Conservation (phyloP, 1,140 invertebrate genomes). For the Anoplolepis gracilipes region DNA sequence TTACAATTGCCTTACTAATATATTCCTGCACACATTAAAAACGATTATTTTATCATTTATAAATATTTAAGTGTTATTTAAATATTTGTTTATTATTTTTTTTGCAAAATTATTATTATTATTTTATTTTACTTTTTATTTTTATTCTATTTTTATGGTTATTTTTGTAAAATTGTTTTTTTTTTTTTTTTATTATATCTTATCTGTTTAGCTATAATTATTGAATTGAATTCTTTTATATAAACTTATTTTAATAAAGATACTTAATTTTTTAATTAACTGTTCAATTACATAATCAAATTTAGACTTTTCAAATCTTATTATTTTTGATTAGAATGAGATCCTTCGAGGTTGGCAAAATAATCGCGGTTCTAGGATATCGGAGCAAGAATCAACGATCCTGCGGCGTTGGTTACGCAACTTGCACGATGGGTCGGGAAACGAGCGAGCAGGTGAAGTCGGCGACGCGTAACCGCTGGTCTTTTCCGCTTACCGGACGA, state of each 20-base stretch:
- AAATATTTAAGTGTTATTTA: not conserved
- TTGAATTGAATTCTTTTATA: not conserved
- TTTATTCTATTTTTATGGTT: not conserved
- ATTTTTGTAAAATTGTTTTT: not conserved
- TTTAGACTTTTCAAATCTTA: not conserved
- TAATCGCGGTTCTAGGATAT: slow-evolving; percentile 1
- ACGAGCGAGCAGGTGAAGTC: slow-evolving; percentile 28
- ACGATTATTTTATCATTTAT: not conserved
- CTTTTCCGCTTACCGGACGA: slow-evolving; percentile 50
- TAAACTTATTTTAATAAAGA: not conserved
- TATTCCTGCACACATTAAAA: not conserved
- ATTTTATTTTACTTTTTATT: too few relatives aligned
- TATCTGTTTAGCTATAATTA: not conserved
- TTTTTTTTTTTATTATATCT: not conserved
- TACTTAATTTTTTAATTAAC: not conserved
- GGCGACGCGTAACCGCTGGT: slow-evolving; percentile 47
- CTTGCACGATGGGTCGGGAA: slow-evolving; percentile 7
- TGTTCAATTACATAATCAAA: not conserved
- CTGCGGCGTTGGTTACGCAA: slow-evolving; percentile 53
- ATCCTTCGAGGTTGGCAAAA: not conserved
- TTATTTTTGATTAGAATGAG: not conserved
- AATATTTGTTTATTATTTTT: not conserved
- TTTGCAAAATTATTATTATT: not conserved
- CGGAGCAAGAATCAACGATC: slow-evolving; percentile 49
- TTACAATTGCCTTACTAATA: slow-evolving; percentile 13